Base-by-base conservation (phyloP, 2,888 invertebrate species). In the Hemistola chrysoprasaria region DNA sequence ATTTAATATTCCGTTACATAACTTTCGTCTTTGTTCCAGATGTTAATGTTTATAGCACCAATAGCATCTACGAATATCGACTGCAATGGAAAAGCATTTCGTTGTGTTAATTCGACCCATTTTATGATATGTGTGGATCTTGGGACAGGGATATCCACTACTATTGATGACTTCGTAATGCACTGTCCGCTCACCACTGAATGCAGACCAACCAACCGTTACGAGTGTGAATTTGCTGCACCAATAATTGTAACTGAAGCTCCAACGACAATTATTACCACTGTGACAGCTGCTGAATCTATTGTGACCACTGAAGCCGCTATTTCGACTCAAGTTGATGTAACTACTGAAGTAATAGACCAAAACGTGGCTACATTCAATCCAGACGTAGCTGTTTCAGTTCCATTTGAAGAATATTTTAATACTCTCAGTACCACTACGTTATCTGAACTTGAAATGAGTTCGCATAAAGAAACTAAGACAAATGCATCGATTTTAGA, bases 41-140 rank as follows among this genome's bases (percentile, higher is more conserved):
- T 72, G 50, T 42, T 77, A 30, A 49, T 65, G 35, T 56, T 61
- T 47, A 50, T 74, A 26, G 62, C 71, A 47, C 47, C 60, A 45
- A 50, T 65, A 62, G 53, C 59, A 47, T 54, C 74, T 24, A 60
- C 63, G 29, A 78, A 78, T 55, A 67, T 77, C 52, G 76, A 86
- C 64, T 90, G 90, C 63, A 54, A 70, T 51, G 86, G 84, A 44
- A 89, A 79, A 66, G 70, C 83, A 28, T 90, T 90, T 56, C 74
- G 81, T 50, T 90, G 90, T 51, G 59, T 81, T 26, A 82, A 86
- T 56, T 66, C 80, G 39, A 84, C 86, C 33, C 84, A 84, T 63
- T 90, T 90, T 52, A 78, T 81, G 68, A 83, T 89, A 59, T 90
- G 90, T 56, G 85, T 88, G 24, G 85, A 88, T 52, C 62, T 84